phyloP scores from a whole-genome alignment of 2,113 vertebrate species.

The Cichladusa arquata region DNA sequence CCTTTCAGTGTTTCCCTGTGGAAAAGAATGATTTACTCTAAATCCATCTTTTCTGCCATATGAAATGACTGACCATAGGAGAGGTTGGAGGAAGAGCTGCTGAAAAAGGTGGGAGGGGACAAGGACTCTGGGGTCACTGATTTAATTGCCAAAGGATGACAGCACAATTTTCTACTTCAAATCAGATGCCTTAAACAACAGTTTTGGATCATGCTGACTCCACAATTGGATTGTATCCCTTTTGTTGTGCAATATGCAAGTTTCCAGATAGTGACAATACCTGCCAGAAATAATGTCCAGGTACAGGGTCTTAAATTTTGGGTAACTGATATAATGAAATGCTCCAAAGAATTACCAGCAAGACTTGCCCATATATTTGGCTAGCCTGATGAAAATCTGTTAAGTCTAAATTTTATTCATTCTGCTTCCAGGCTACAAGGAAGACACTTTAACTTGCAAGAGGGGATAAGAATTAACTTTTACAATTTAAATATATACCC shows the following conservation, averaged over 20 bases:
- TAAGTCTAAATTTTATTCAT: neutral
- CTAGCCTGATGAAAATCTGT: neutral
- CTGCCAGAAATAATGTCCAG: neutral
- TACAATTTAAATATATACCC: neutral
- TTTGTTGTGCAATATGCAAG: neutral
- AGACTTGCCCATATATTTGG: neutral
- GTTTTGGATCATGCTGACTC: neutral
- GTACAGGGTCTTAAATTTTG: neutral
- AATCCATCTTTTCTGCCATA: neutral
- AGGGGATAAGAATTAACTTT: neutral
- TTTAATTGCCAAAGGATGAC: neutral
- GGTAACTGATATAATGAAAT: neutral
- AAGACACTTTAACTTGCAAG: neutral
- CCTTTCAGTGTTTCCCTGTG: neutral
- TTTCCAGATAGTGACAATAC: neutral
- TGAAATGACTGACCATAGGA: neutral
- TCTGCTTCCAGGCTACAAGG: neutral
- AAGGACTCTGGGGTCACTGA: neutral
- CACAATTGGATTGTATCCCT: neutral
- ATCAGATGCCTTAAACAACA: neutral
- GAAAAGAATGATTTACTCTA: neutral
- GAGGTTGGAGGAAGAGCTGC: neutral
- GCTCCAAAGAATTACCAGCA: neutral
- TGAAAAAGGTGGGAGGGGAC: neutral
- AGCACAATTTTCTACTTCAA: neutral